Evolutionary conservation across 2,113 vertebrate genomes (phyloP).

Genomic region (Ceuthmochares aereus): DNA sequence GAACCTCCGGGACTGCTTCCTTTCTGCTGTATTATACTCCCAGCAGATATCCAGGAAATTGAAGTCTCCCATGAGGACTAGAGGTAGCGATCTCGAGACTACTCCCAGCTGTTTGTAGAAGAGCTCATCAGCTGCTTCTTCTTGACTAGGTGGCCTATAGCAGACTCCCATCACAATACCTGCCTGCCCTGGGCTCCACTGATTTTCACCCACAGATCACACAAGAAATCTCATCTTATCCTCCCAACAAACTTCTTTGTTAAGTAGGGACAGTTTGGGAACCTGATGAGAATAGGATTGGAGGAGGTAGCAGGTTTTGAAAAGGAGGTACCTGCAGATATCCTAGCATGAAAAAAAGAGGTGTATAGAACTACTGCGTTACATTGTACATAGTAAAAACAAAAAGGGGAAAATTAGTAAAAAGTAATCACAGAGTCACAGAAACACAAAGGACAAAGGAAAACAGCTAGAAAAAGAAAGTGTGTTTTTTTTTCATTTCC

Average conservation of each 20-base stretch:
- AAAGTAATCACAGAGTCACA: neutral
- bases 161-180: too few relatives aligned
- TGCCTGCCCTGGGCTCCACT: too few relatives aligned
- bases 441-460: neutral
- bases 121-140: too few relatives aligned
- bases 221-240: neutral
- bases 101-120: too few relatives aligned
- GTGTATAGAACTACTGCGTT: neutral
- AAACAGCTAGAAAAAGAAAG: neutral
- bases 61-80: too few relatives aligned
- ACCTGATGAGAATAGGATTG: neutral
- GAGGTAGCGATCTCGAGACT: too few relatives aligned
- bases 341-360: neutral
- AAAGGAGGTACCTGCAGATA: neutral
- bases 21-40: too few relatives aligned
- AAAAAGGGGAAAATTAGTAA: neutral
- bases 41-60: too few relatives aligned
- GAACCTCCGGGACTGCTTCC: too few relatives aligned
- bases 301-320: neutral
- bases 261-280: neutral
- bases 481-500: neutral
- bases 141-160: too few relatives aligned
- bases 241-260: neutral
- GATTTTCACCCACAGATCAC: too few relatives aligned
- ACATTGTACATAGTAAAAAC: neutral